Base-by-base conservation (phyloP, 2,888 invertebrate species). In the Pyrgus malvae region DNA sequence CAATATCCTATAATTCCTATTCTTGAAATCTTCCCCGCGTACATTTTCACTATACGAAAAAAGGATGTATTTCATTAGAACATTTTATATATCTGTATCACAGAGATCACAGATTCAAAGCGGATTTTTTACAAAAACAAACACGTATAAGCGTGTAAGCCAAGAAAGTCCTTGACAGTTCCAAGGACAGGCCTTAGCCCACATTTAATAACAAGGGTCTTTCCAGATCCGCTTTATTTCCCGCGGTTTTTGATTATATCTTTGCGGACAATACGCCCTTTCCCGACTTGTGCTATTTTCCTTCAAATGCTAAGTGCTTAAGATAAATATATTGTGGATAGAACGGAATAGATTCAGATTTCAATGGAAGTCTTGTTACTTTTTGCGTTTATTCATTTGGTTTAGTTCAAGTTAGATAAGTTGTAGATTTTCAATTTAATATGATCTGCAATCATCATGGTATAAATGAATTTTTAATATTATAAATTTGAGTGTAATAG, bases 231-330 rank as follows among this genome's bases (percentile, higher is more conserved):
- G 37, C 38, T 45, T 45, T 45, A 45, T 53, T 53, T 45, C 38
- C 21, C 53, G 29, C 45, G 38, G 45, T 53, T 45, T 29, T 56
- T 59, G 64, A 65, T 63, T 64, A 62, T 59, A 61, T 63, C 63
- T 58, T 57, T 37, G 60, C 58, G 64, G 63, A 60, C 65, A 63
- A 61, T 55, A 59, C 57, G 53, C 56, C 57, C 58, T 51, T 59
- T 62, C 58, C 46, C 27, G 38, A 38, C 49, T 56, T 59, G 49
- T 50, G 45, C 51, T 11, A 33, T 50, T 50, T 35, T 16, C 50
- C 42, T 17, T 23, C 16, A 44, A 44, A 51, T 44, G 33, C 44
- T 44, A 42, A 51, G 44, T 51, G 35, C 40, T 21, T 21, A 25
- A 51, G 51, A 51, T 51, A 51, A 51, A 51, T 19, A 51, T 44